phyloP scores from a whole-genome alignment of 2,113 vertebrate species.

The Peucedramus taeniatus region DNA sequence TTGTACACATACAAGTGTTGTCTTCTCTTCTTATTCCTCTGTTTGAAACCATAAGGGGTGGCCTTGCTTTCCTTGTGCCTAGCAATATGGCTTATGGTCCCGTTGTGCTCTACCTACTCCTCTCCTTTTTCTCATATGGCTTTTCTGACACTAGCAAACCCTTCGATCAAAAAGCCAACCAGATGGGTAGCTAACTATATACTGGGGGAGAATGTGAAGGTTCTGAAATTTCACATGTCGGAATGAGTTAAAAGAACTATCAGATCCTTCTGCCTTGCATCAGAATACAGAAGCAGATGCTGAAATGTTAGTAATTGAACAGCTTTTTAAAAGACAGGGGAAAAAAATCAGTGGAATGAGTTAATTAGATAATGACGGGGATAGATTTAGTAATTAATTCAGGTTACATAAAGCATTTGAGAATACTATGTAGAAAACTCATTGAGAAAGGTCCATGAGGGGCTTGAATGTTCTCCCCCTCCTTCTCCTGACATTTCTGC shows the following conservation, averaged over 20 bases:
- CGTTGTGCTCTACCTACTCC: neutral
- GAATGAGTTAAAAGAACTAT: constrained; percentile 55
- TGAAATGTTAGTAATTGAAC: constrained; percentile 69
- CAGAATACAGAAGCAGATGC: constrained; percentile 59
- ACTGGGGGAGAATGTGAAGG: constrained; percentile 21
- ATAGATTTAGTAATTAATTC: constrained; percentile 69
- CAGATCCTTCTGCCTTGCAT: constrained; percentile 55
- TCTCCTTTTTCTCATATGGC: constrained; percentile 11
- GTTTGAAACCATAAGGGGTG: neutral
- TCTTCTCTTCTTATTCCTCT: neutral
- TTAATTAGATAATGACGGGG: constrained; percentile 69
- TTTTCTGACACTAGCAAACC: constrained; percentile 37
- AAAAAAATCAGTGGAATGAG: constrained; percentile 55
- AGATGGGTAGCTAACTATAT: constrained; percentile 48
- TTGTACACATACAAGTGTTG: neutral
- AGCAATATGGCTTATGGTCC: neutral
- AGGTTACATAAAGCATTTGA: constrained; percentile 66
- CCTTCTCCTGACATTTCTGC: constrained; percentile 35
- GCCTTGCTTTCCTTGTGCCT: neutral
- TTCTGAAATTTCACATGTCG: constrained; percentile 52
- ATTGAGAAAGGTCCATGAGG: constrained; percentile 55
- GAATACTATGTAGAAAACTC: constrained; percentile 55
- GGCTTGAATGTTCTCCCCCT: constrained; percentile 1
- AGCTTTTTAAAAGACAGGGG: constrained; percentile 56
- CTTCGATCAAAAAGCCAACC: constrained; percentile 48